Conservation (phyloP, 2,888 invertebrate genomes). For the Conistra vaccinii region DNA sequence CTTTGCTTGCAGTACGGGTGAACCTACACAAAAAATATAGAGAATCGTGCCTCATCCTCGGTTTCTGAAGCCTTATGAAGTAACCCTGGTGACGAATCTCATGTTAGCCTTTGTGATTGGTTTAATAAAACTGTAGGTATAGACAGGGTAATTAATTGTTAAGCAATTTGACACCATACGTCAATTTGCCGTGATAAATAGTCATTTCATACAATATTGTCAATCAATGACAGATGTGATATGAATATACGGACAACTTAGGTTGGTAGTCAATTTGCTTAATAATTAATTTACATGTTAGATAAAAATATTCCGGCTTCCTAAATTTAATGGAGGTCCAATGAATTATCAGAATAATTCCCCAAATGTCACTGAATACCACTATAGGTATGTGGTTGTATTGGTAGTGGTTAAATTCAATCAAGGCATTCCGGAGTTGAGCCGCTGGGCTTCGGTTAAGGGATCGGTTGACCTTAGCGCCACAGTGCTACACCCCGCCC, state of each 20-base stretch:
- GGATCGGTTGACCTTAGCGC: slow-evolving; percentile 37
- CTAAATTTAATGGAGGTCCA: neutral
- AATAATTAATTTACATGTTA: neutral
- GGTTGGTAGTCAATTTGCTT: neutral
- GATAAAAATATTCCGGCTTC: neutral
- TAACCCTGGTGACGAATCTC: neutral
- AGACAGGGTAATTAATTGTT: neutral
- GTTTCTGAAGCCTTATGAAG: neutral
- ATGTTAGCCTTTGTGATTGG: slow-evolving; percentile 1
- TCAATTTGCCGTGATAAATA: neutral
- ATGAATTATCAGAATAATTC: slow-evolving; percentile 18
- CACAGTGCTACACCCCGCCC: neutral
- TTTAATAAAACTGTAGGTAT: neutral
- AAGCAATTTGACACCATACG: neutral
- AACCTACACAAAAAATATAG: neutral
- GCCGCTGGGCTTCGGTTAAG: slow-evolving; percentile 1
- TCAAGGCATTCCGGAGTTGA: slow-evolving; percentile 53
- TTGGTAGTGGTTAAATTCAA: slow-evolving; percentile 31
- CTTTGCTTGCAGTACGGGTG: slow-evolving; percentile 19
- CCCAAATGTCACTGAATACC: slow-evolving; percentile 17
- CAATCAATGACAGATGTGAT: neutral
- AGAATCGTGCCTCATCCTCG: neutral
- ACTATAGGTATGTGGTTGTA: neutral
- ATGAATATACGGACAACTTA: neutral
- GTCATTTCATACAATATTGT: neutral